Evolutionary conservation across 2,888 invertebrate species (phyloP).

Genomic region (Diadegma fenestrale): DNA sequence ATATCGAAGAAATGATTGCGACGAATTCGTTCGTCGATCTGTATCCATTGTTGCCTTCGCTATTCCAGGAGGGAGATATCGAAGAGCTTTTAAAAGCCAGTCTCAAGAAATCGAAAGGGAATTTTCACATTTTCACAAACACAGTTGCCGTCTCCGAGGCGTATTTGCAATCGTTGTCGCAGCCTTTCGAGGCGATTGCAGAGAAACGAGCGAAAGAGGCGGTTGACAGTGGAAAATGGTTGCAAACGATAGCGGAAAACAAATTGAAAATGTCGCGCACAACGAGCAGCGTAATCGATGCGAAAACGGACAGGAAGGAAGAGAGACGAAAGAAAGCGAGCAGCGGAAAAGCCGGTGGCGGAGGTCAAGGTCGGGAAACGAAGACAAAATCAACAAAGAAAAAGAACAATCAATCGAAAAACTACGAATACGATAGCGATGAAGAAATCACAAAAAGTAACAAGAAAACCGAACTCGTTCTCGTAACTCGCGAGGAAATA

Average conservation of each 20-base stretch:
- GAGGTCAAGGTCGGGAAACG: slow-evolving; percentile 96
- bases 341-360: slow-evolving; percentile 95
- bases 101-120: slow-evolving; percentile 87
- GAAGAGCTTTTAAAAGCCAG: slow-evolving; percentile 89
- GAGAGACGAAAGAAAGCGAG: slow-evolving; percentile 95
- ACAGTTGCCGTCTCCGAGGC: slow-evolving; percentile 86
- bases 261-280: slow-evolving; percentile 85
- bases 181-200: slow-evolving; percentile 89
- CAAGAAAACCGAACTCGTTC: slow-evolving; percentile 87
- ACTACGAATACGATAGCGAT: slow-evolving; percentile 89
- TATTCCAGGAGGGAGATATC: slow-evolving; percentile 92
- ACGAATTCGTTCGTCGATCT: slow-evolving; percentile 94
- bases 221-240: slow-evolving; percentile 90
- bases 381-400: slow-evolving; percentile 98
- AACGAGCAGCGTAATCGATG: slow-evolving; percentile 69
- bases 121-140: slow-evolving; percentile 85
- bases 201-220: slow-evolving; percentile 89
- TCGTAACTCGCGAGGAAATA: slow-evolving; percentile 90
- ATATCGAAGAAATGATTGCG: slow-evolving; percentile 93
- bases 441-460: slow-evolving; percentile 85
- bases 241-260: slow-evolving; percentile 89
- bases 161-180: slow-evolving; percentile 88
- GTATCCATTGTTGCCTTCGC: slow-evolving; percentile 92
- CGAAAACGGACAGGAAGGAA: slow-evolving; percentile 91
- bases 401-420: slow-evolving; percentile 87